These are phyloP conservation scores for Halcyon badia DNA, from an alignment of 2,797 vertebrate species.

Conservation along the genomic window DNA sequence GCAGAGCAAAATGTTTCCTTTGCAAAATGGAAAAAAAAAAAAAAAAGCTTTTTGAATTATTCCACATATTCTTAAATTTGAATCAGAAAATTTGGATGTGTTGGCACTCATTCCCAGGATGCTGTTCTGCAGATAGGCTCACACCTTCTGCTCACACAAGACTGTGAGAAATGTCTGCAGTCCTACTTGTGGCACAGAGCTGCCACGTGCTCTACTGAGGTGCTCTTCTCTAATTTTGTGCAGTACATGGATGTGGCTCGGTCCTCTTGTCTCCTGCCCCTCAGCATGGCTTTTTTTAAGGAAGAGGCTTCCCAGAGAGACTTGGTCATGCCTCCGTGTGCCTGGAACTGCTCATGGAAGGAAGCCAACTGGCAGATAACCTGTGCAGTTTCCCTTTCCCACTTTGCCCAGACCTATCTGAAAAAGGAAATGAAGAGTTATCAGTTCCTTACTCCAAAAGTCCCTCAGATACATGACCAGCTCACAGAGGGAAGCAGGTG, in stretches of 20 bases:
- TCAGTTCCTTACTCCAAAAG: background rate
- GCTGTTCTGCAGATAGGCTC: background rate
- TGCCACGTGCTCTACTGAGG: background rate
- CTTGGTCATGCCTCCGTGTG: rapidly evolving
- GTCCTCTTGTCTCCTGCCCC: background rate
- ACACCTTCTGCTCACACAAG: background rate
- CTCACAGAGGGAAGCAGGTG: background rate
- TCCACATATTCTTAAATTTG: background rate
- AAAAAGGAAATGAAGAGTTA: slow-evolving; percentile 20
- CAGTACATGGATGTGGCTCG: background rate
- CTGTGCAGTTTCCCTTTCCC: background rate
- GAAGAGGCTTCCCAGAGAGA: background rate
- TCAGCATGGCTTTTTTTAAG: background rate
- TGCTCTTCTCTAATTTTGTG: background rate
- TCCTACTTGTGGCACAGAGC: background rate
- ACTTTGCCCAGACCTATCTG: background rate
- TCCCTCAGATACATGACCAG: background rate
- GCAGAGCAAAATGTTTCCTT: background rate
- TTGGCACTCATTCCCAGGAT: background rate
- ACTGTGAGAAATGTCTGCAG: background rate
- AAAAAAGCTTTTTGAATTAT: background rate
- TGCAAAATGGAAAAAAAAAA: background rate
- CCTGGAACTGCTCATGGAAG: background rate
- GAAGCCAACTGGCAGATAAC: background rate
- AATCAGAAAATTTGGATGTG: background rate